A percentile compares a stretch with the other conserved stretches of the same genome.
These are phyloP conservation scores for Drosophila siamana DNA, from an alignment of 2,888 invertebrate species.

Conservation along the genomic window DNA sequence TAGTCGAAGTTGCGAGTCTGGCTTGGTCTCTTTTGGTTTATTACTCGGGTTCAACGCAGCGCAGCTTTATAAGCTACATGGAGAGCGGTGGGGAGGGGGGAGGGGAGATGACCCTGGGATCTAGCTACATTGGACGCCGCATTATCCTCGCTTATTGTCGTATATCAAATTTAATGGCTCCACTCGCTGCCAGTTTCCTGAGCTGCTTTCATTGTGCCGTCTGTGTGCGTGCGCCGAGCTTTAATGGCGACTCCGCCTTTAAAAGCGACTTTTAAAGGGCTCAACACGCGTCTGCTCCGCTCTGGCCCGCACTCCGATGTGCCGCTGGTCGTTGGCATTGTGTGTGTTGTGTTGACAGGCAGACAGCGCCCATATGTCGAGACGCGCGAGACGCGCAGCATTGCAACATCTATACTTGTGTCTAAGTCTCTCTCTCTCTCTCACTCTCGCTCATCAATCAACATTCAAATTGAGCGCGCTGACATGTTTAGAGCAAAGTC, in stretches of 20 bases:
- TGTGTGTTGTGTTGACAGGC: constrained; percentile 51
- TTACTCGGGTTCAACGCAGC: constrained; percentile 8
- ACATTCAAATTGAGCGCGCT: constrained; percentile 55
- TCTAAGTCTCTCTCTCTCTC: neutral
- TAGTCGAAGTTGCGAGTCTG: constrained; percentile 2
- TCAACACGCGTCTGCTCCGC: neutral
- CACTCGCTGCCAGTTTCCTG: constrained; percentile 62
- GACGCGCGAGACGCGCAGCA: constrained; percentile 14
- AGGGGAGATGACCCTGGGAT: neutral
- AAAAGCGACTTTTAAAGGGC: constrained; percentile 34
- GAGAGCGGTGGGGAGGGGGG: neutral
- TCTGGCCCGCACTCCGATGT: neutral
- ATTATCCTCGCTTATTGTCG: constrained; percentile 77
- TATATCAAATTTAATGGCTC: constrained; percentile 76
- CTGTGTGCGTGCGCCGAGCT: constrained; percentile 53
- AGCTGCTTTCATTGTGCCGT: constrained; percentile 50
- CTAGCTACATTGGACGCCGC: constrained; percentile 39
- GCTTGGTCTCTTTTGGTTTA: constrained; percentile 28
- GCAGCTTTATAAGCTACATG: neutral
- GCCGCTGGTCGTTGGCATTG: constrained; percentile 43
- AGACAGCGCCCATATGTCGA: constrained; percentile 60
- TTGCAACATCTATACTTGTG: constrained; percentile 1
- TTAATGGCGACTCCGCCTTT: constrained; percentile 53
- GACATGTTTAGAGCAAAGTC: constrained; percentile 18
- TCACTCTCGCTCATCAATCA: constrained; percentile 59